A percentile compares a stretch with the other conserved stretches of the same genome.
phyloP scores from a whole-genome alignment of 2,888 invertebrate species.

The Pteria penguin region DNA sequence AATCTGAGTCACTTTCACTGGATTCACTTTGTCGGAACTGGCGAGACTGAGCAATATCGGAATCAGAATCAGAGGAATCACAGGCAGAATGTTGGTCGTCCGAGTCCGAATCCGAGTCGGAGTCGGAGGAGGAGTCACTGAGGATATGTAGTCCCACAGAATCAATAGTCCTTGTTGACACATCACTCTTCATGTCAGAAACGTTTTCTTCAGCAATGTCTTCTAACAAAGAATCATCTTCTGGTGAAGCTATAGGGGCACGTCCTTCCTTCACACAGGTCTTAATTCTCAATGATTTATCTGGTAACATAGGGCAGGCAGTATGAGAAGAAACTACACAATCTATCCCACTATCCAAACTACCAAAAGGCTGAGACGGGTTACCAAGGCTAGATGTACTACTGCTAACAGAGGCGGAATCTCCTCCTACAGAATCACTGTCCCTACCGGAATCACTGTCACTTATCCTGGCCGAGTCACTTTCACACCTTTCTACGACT shows the following conservation, averaged over 20 bases:
- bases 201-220: background rate
- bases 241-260: conserved; percentile 41
- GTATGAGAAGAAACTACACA: conserved; percentile 26
- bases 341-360: conserved; percentile 61
- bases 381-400: conserved; percentile 34
- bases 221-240: conserved; percentile 33
- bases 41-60: conserved; percentile 1
- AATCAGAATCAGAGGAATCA: conserved; percentile 35
- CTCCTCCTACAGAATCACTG: conserved; percentile 10
- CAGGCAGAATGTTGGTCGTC: conserved; percentile 18
- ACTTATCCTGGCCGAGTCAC: background rate
- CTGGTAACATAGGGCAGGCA: background rate
- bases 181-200: background rate
- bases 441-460: conserved; percentile 5
- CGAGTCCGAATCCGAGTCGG: conserved; percentile 13
- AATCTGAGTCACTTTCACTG: conserved; percentile 32
- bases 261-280: conserved; percentile 17
- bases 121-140: conserved; percentile 35
- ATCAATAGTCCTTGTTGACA: conserved; percentile 3
- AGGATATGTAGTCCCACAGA: conserved; percentile 35
- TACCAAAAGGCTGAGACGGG: conserved; percentile 20
- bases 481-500: background rate
- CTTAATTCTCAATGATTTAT: background rate
- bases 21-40: background rate
- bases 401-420: conserved; percentile 24